These are phyloP conservation scores for Onchidella celtica DNA, from an alignment of 2,888 invertebrate genomes.

Conservation along the genomic window DNA sequence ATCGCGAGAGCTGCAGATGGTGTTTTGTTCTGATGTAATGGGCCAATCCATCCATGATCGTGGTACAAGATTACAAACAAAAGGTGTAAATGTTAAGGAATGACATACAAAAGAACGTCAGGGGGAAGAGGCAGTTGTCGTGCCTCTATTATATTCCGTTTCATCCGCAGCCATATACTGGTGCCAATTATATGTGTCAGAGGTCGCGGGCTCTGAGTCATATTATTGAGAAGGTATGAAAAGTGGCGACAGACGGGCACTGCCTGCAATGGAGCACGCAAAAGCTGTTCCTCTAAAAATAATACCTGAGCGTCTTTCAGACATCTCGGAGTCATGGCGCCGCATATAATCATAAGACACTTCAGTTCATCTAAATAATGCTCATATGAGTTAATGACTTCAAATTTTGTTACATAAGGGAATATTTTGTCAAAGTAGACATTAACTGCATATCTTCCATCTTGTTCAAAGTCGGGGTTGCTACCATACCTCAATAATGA, in stretches of 20 bases:
- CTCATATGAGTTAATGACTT: conserved; percentile 1
- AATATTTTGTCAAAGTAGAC: conserved; percentile 40
- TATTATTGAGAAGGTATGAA: conserved; percentile 23
- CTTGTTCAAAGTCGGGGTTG: conserved; percentile 31
- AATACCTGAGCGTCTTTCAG: conserved; percentile 36
- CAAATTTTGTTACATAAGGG: conserved; percentile 41
- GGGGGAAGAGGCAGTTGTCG: not conserved
- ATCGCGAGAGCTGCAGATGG: no score
- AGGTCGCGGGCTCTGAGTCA: conserved; percentile 24
- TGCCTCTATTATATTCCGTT: no score
- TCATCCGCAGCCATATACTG: conserved; percentile 20
- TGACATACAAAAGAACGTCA: not conserved
- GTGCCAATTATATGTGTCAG: not conserved
- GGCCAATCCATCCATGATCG: no score
- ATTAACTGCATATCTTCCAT: conserved; percentile 35
- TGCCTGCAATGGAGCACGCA: conserved; percentile 42
- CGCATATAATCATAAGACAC: conserved; percentile 27
- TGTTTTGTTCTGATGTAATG: no score
- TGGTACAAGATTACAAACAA: no score
- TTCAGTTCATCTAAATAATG: conserved; percentile 21
- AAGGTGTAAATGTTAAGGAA: conserved; percentile 8
- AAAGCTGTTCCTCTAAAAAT: conserved; percentile 43
- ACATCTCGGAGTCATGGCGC: conserved; percentile 22
- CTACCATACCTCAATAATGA: conserved; percentile 36
- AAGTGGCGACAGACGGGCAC: conserved; percentile 41